Evolutionary conservation across 1,140 invertebrate genomes (phyloP), one percentile per base, ranked within the genome.

Genomic region (Drosophila grimshawi): DNA sequence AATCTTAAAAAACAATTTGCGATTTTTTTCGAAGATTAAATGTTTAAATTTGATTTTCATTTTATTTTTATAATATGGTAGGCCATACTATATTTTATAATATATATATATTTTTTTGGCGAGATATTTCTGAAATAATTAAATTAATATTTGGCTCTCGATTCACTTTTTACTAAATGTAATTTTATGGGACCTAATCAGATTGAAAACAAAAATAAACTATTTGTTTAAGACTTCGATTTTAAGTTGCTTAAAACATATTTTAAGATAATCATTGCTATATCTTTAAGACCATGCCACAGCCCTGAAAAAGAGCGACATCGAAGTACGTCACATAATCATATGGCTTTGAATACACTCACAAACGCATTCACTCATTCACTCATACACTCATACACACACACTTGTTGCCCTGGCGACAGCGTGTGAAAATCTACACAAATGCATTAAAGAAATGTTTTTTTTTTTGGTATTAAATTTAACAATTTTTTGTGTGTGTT

Each of bases 351-450:
- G 45, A 37, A 33, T 70, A 76, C 33, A 69, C 41, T 11, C 35
- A 68, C 6, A n/a, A 46, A 41, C 46, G 49, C 33, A 35, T 35
- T 41, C 49, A 63, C 46, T 39, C 19, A 51, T 19, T 1, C 51
- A 65, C 39, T 48, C 45, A 37, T 33, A n/a, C 19, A 49, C 4
- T 33, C 6, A 43, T 37, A 33, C 27, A 39, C 37, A 51, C 10
- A 27, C 67, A 71, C 69, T 66, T 67, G 46, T 60, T 59, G 57
- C 66, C 62, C 60, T 78, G 79, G 27, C 68, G 82, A 81, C 82
- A 78, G 82, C 82, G 81, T 86, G 82, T 86, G 82, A 86, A 78
- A 80, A 63, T 75, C 66, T 43, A 48, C 48, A 66, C 51, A 72
- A 82, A 80, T 86, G 82, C 82, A 86, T 82, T 61, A 51, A 8